phyloP scores from a whole-genome alignment of 2,797 vertebrate species.

The Craterocephalus amniculus region DNA sequence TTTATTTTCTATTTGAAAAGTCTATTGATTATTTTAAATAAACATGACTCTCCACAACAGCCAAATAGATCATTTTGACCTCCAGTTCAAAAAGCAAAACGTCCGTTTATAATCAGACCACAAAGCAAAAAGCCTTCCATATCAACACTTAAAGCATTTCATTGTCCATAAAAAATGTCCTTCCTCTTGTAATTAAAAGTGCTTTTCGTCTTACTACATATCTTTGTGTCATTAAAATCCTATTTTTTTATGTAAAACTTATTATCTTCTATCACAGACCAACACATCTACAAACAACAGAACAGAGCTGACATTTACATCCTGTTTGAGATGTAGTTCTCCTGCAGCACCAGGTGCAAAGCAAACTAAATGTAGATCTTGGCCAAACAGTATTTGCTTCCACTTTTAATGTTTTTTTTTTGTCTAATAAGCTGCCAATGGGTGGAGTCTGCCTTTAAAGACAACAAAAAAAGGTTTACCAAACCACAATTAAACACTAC shows the following conservation, averaged over 20 bases:
- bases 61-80: neutral
- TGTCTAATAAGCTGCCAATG: constrained; percentile 25
- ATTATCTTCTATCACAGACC: neutral
- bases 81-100: neutral
- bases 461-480: neutral
- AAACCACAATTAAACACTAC: constrained; percentile 11
- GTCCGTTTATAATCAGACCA: neutral
- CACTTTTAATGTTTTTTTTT: constrained; percentile 53
- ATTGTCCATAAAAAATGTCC: neutral
- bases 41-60: constrained; percentile 11
- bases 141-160: neutral
- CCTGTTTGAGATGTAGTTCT: constrained; percentile 36
- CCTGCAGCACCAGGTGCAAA: constrained; percentile 24
- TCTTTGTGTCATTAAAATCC: neutral
- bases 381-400: constrained; percentile 68
- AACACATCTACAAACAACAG: constrained; percentile 22
- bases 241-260: neutral
- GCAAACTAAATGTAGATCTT: constrained; percentile 25
- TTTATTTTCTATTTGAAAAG: neutral
- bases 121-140: neutral
- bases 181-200: neutral
- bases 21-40: too few relatives aligned
- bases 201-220: neutral
- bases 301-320: constrained; percentile 36
- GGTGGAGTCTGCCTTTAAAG: constrained; percentile 25